Evolutionary conservation across 1,140 invertebrate species (phyloP), one percentile per base, ranked within the genome.

Genomic region (Schlechtendalia chinensis): DNA sequence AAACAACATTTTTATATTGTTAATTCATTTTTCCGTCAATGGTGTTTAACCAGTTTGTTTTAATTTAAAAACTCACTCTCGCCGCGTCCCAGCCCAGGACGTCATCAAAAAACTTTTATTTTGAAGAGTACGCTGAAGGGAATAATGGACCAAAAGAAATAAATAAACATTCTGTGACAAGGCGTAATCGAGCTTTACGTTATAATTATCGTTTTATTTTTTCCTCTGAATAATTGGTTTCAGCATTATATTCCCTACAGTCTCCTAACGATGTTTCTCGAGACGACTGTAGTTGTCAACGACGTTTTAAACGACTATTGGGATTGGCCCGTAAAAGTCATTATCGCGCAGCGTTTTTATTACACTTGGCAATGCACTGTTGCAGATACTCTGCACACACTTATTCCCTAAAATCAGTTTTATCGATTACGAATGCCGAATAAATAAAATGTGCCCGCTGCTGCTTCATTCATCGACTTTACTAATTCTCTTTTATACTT

Each of bases 271-370:
- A 59, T 22, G 29, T 39, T 39, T 3, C 3, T 16, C 54, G 14
- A 58, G 5, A 29, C 24, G 32, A 58, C 54, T 47, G 24, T 39
- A 39, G 3, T 74, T 39, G 54, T 45, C 54, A 59, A 75, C 54
- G 54, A 75, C 17, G 27, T 61, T 61, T 61, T 61, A 29, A 61
- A 61, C 27, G 6, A 29, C 72, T 75, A 10, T 58, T 58, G 54
- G 54, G 12, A 59, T 75, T 58, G 12, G 4, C 5, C 10, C 17
- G 3, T 56, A 29, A 59, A 56, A 75, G 29, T 75, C 72, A 75
- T 59, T 75, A 75, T 75, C 19, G 17, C n/a, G 12, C 14, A 65
- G 5, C 16, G 53, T 56, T 74, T 74, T 74, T 74, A 74, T 74
- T 74, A 74, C 27, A 74, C 27, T 74, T 56, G 8, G 3, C 8